A percentile compares a stretch with the other conserved stretches of the same genome.
phyloP scores from a whole-genome alignment of 2,888 invertebrate species.

The Hypercompe scribonia region DNA sequence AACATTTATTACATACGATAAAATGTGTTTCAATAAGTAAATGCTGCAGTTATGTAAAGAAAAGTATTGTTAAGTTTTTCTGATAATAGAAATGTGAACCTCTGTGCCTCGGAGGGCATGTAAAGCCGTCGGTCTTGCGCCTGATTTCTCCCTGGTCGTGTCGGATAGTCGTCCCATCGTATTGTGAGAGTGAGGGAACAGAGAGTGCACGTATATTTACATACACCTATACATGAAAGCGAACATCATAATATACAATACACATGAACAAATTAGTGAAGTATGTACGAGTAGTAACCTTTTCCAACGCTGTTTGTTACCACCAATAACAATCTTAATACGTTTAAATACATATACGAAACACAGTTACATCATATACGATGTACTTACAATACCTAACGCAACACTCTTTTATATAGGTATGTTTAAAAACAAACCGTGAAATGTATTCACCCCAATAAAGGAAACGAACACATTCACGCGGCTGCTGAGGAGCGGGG shows the following conservation, averaged over 20 bases:
- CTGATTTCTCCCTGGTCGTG: too few relatives aligned
- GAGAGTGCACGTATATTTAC: too few relatives aligned
- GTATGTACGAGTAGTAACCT: background rate
- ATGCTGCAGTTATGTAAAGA: background rate
- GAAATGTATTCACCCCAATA: conserved; percentile 54
- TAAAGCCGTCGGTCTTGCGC: too few relatives aligned
- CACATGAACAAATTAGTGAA: background rate
- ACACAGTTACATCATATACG: background rate
- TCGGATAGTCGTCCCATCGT: too few relatives aligned
- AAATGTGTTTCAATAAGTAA: background rate
- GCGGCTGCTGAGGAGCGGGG: conserved; percentile 18
- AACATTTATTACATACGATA: too few relatives aligned
- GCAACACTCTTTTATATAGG: conserved; percentile 20
- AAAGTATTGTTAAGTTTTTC: too few relatives aligned
- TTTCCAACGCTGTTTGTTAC: background rate
- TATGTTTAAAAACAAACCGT: conserved; percentile 53
- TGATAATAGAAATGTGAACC: too few relatives aligned
- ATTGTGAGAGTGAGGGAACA: too few relatives aligned
- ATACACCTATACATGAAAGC: too few relatives aligned
- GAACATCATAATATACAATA: too few relatives aligned
- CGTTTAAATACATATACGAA: background rate
- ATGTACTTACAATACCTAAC: background rate
- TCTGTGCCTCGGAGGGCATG: too few relatives aligned
- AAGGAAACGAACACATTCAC: conserved; percentile 51
- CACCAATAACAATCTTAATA: background rate